A percentile compares a stretch with the other conserved stretches of the same genome.
phyloP scores from a whole-genome alignment of 2,888 invertebrate genomes.

The Thalpophila matura region DNA sequence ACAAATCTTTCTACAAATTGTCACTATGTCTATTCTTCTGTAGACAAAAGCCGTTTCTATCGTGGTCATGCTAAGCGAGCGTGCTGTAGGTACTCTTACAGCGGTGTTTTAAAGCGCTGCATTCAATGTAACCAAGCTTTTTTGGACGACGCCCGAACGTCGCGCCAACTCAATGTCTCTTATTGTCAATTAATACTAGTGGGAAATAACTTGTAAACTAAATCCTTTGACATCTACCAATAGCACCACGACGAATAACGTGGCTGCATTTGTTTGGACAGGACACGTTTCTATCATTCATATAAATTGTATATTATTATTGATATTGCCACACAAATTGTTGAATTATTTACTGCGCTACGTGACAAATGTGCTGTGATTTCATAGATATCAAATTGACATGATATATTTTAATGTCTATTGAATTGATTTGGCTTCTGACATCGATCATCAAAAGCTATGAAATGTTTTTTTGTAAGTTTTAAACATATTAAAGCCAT shows the following conservation, averaged over 20 bases:
- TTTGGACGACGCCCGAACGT: not conserved
- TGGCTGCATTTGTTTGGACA: conserved; percentile 24
- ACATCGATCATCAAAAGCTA: conserved; percentile 25
- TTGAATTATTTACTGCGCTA: conserved; percentile 44
- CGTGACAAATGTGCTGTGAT: conserved; percentile 32
- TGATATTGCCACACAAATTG: conserved; percentile 4
- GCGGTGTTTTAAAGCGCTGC: not conserved
- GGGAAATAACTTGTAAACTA: conserved; percentile 26
- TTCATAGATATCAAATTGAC: conserved; percentile 39
- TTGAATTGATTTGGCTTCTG: conserved; percentile 32
- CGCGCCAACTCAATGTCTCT: conserved; percentile 7
- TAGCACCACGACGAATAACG: conserved; percentile 19
- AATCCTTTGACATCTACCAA: conserved; percentile 24
- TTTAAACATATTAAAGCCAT: not conserved
- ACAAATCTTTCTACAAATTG: too few relatives aligned
- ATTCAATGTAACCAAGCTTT: not conserved
- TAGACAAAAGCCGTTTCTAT: too few relatives aligned
- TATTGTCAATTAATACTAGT: conserved; percentile 47
- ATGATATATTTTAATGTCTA: not conserved
- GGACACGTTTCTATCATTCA: conserved; percentile 36
- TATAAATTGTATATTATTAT: conserved; percentile 34
- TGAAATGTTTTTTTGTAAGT: too few relatives aligned
- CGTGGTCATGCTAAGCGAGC: too few relatives aligned
- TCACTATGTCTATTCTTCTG: too few relatives aligned
- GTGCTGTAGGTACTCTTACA: too few relatives aligned